Conservation (phyloP, 2,888 invertebrate species). For the Plebejus anna region DNA sequence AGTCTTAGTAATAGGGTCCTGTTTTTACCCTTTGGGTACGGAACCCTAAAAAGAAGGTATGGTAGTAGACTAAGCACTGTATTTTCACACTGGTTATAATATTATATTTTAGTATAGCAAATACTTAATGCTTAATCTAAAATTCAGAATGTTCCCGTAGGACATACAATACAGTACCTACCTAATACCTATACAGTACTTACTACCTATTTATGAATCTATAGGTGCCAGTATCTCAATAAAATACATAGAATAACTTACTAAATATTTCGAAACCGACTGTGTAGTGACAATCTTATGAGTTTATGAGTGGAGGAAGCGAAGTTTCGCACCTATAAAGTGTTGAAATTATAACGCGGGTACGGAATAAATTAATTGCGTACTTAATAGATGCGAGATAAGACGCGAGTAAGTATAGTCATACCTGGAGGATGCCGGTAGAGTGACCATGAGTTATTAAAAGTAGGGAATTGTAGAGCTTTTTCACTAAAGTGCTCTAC, state of each 20-base stretch:
- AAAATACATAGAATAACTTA: conserved; percentile 6
- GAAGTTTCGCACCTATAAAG: conserved; percentile 33
- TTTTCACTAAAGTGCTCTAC: neutral
- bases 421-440: conserved; percentile 39
- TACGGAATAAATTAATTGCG: conserved; percentile 35
- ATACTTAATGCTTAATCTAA: no score
- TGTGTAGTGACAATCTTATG: neutral
- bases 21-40: no score
- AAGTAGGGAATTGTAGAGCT: neutral
- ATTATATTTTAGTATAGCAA: no score
- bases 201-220: neutral
- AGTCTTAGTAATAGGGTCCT: no score
- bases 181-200: no score
- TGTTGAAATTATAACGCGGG: conserved; percentile 36
- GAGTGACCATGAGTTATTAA: conserved; percentile 31
- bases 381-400: conserved; percentile 42
- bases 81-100: no score
- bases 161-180: no score
- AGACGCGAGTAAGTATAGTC: conserved; percentile 41
- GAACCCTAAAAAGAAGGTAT: no score
- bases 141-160: no score
- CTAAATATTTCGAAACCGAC: conserved; percentile 12
- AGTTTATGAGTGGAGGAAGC: conserved; percentile 3
- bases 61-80: no score
- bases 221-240: neutral